Evolutionary conservation across 2,113 vertebrate species (phyloP).

Genomic region (Jacana jacana): DNA sequence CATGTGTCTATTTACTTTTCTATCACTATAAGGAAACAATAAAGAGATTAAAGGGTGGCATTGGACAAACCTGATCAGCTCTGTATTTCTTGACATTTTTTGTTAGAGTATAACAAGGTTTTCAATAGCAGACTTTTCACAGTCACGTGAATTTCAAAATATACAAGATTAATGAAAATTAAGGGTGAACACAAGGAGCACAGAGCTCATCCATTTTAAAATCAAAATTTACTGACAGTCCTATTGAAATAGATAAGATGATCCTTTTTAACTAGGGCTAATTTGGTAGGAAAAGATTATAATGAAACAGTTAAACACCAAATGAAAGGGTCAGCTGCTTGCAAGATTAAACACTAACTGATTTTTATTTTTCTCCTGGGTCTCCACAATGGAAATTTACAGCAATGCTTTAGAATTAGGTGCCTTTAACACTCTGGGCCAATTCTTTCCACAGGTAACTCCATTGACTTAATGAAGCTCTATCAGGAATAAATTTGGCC

Average conservation of each 20-base stretch:
- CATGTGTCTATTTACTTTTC: background rate
- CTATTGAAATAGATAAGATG: slow-evolving; percentile 66
- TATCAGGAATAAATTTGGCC: slow-evolving; percentile 27
- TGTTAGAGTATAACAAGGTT: slow-evolving; percentile 43
- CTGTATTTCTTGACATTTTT: slow-evolving; percentile 2
- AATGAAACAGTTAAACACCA: slow-evolving; percentile 66
- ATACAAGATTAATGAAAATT: slow-evolving; percentile 64
- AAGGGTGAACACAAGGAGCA: slow-evolving; percentile 27
- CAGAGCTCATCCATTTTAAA: slow-evolving; percentile 64
- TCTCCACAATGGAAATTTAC: slow-evolving; percentile 22
- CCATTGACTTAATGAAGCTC: background rate
- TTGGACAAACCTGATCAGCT: slow-evolving; percentile 39
- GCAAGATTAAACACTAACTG: slow-evolving; percentile 38
- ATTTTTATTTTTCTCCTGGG: background rate
- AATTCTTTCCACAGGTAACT: background rate
- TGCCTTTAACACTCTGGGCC: background rate
- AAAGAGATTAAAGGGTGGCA: background rate
- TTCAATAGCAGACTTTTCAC: background rate
- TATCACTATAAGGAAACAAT: background rate
- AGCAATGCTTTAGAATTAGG: background rate
- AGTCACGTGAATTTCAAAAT: background rate
- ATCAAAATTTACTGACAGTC: slow-evolving; percentile 51
- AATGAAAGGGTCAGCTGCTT: slow-evolving; percentile 56
- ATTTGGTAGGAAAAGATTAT: slow-evolving; percentile 65
- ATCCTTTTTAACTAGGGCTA: slow-evolving; percentile 67